Conservation (phyloP, 2,888 invertebrate species). For the Bedellia somnulentella region DNA sequence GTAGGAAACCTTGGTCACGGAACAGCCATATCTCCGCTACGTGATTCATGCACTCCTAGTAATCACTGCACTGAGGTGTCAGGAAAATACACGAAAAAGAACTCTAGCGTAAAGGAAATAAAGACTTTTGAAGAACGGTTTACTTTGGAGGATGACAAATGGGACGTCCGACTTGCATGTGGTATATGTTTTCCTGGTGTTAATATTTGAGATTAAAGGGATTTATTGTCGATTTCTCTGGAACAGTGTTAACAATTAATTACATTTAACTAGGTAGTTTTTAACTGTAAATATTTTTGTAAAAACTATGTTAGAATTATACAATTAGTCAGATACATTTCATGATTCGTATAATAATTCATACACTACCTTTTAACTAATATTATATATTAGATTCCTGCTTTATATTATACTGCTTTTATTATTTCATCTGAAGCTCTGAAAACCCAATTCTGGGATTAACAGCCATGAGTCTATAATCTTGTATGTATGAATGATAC, state of each 20-base stretch:
- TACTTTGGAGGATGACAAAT: conserved; percentile 3
- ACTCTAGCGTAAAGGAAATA: background rate
- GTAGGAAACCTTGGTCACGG: conserved; percentile 1
- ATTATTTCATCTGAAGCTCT: no score
- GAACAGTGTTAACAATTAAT: background rate
- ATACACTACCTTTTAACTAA: background rate
- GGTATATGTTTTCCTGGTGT: background rate
- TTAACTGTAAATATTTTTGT: no score
- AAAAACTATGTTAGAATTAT: no score
- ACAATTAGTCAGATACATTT: no score
- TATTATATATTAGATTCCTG: background rate
- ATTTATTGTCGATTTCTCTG: background rate
- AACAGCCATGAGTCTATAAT: no score
- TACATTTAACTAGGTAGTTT: no score
- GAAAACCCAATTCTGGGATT: no score
- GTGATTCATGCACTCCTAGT: conserved; percentile 15
- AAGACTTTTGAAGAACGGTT: background rate
- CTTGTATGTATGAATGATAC: no score
- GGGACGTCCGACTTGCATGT: background rate
- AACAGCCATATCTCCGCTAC: conserved; percentile 4
- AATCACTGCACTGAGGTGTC: conserved; percentile 10
- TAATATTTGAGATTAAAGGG: background rate
- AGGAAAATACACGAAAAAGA: background rate
- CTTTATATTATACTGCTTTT: no score
- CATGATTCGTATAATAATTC: background rate